Percentiles rank a stretch among this genome's conserved stretches.
These are phyloP conservation scores for Orbicella faveolata DNA, from an alignment of 64 coral and sea anemone species.

Conservation along the genomic window DNA sequence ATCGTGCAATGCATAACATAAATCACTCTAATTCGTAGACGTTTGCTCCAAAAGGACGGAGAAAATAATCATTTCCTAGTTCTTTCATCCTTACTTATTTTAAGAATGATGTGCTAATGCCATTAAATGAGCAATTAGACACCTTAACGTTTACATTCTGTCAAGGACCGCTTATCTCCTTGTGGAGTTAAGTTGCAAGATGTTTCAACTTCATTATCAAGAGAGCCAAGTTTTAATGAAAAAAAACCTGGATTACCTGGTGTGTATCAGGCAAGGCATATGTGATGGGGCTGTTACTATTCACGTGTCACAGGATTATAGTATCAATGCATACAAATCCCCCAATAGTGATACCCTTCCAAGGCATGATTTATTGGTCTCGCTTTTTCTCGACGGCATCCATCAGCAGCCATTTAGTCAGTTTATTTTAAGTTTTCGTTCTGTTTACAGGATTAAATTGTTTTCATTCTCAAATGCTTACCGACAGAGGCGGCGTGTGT, in stretches of 20 bases:
- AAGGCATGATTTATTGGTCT: slow-evolving; percentile 29
- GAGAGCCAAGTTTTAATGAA: not conserved
- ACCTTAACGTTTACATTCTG: slow-evolving; percentile 27
- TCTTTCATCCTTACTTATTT: slow-evolving; percentile 1
- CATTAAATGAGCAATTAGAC: slow-evolving; percentile 38
- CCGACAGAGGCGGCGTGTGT: slow-evolving; percentile 29
- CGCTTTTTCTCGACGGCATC: slow-evolving; percentile 2
- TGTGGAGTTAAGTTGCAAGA: slow-evolving; percentile 28
- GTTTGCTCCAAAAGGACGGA: not conserved
- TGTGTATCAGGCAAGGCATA: not conserved
- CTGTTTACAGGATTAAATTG: slow-evolving; percentile 47
- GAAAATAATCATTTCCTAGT: not conserved
- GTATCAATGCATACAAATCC: slow-evolving; percentile 7
- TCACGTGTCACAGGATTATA: slow-evolving; percentile 20
- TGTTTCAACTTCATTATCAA: slow-evolving; percentile 17
- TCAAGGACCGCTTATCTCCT: slow-evolving; percentile 35
- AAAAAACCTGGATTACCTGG: not conserved
- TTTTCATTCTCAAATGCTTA: slow-evolving; percentile 44
- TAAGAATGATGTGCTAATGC: slow-evolving; percentile 28
- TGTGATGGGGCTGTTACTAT: slow-evolving; percentile 19
- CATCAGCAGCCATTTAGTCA: slow-evolving; percentile 51
- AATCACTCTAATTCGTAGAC: not conserved
- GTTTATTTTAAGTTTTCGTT: slow-evolving; percentile 17
- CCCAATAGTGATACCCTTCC: slow-evolving; percentile 3
- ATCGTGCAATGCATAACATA: not conserved